phyloP scores from a whole-genome alignment of 2,888 invertebrate genomes.

The Drosophila quinaria region DNA sequence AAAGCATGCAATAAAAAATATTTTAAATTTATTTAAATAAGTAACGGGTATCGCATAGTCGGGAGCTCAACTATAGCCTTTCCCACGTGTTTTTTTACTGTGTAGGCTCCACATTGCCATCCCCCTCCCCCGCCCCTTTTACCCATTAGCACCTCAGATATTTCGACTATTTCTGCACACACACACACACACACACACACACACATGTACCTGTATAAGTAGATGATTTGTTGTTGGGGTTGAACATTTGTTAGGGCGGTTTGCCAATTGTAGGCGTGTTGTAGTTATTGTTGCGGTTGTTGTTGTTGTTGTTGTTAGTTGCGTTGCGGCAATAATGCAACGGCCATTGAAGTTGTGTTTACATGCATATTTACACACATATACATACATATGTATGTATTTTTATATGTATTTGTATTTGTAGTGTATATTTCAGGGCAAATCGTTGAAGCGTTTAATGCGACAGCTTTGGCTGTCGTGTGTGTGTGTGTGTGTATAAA shows the following conservation, averaged over 20 bases:
- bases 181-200: constrained; percentile 32
- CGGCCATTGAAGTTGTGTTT: constrained; percentile 64
- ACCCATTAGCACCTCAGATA: constrained; percentile 49
- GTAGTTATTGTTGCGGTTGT: constrained; percentile 5
- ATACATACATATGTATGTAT: not conserved
- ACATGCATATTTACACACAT: constrained; percentile 7
- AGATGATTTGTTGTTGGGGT: constrained; percentile 42
- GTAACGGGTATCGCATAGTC: no score
- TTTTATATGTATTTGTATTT: constrained; percentile 11
- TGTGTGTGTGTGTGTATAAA: constrained; percentile 35
- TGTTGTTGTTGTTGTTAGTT: constrained; percentile 44
- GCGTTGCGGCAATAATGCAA: constrained; percentile 59
- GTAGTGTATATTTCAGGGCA: constrained; percentile 40
- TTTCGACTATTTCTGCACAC: constrained; percentile 65
- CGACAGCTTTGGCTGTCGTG: constrained; percentile 47
- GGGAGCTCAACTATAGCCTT: no score
- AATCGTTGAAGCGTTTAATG: constrained; percentile 71
- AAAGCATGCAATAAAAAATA: no score
- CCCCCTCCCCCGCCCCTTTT: not conserved
- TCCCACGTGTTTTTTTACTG: no score
- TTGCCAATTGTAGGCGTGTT: constrained; percentile 64
- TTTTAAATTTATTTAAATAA: no score
- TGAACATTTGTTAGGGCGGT: constrained; percentile 50
- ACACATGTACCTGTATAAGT: constrained; percentile 1
- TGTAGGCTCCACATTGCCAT: constrained; percentile 45